Evolutionary conservation across 1,140 invertebrate species (phyloP).

Genomic region (Eumaeus atala): DNA sequence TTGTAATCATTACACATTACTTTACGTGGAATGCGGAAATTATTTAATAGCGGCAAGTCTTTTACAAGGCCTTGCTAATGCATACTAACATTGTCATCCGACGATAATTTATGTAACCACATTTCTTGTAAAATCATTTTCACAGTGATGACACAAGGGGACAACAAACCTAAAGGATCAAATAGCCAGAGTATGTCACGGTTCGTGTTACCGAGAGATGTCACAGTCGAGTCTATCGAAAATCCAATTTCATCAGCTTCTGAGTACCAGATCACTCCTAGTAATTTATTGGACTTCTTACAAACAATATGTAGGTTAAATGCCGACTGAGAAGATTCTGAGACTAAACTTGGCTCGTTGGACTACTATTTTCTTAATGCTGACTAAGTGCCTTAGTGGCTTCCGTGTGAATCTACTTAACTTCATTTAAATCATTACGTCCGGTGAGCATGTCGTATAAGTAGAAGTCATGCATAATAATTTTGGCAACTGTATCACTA

Average conservation of each 20-base stretch:
- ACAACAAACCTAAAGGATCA: constrained; percentile 18
- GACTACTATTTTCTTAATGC: constrained; percentile 29
- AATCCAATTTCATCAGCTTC: constrained; percentile 21
- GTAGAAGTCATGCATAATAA: constrained; percentile 20
- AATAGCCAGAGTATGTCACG: constrained; percentile 27
- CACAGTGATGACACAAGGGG: no score
- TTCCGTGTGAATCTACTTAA: constrained; percentile 10
- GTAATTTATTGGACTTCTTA: constrained; percentile 20
- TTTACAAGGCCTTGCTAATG: background rate
- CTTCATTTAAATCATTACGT: constrained; percentile 18
- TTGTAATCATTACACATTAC: constrained; percentile 16
- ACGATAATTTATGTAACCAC: constrained; percentile 23
- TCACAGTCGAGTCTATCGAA: background rate
- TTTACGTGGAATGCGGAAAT: constrained; percentile 20
- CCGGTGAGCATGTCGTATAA: constrained; percentile 24
- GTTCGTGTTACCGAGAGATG: constrained; percentile 15
- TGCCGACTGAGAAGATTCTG: constrained; percentile 9
- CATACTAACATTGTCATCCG: constrained; percentile 20
- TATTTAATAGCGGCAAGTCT: constrained; percentile 25
- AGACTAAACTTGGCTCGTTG: constrained; percentile 16
- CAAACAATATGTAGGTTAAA: constrained; percentile 25
- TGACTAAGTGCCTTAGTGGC: constrained; percentile 15
- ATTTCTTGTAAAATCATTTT: constrained; percentile 13
- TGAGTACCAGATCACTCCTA: constrained; percentile 27
- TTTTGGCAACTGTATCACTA: constrained; percentile 7